These are phyloP conservation scores for Siphamia tubifer DNA, from an alignment of 2,113 vertebrate species.

Conservation along the genomic window DNA sequence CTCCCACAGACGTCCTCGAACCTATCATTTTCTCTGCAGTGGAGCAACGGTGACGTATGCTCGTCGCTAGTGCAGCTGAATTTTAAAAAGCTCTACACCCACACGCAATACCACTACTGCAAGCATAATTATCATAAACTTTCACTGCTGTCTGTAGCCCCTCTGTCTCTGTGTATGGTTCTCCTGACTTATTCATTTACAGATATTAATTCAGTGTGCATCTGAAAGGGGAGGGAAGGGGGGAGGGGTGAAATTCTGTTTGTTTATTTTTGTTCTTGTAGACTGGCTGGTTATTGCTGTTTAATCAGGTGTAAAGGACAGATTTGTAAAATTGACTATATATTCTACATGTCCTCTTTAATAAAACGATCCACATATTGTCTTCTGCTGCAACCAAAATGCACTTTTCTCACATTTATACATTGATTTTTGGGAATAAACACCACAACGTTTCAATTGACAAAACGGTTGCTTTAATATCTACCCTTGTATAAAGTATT, in stretches of 20 bases:
- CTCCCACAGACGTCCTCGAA: conserved; percentile 82
- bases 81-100: conserved; percentile 82
- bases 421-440: neutral
- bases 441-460: neutral
- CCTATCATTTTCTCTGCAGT: conserved; percentile 84
- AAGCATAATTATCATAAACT: conserved; percentile 77
- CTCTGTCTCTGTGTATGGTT: conserved; percentile 40
- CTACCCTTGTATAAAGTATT: neutral
- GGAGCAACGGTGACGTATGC: conserved; percentile 78
- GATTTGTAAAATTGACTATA: conserved; percentile 1
- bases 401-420: neutral
- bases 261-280: no score
- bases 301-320: neutral
- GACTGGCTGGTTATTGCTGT: conserved; percentile 4
- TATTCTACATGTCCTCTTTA: neutral
- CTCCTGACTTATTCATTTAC: conserved; percentile 39
- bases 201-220: conserved; percentile 31
- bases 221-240: conserved; percentile 6
- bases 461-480: no score
- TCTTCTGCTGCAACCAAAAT: no score
- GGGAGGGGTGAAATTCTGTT: conserved; percentile 3
- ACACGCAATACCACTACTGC: conserved; percentile 77
- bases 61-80: conserved; percentile 80
- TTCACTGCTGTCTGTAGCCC: conserved; percentile 58
- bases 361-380: neutral